These are phyloP conservation scores for Meliscaeva auricollis DNA, from an alignment of 2,888 invertebrate genomes.

Conservation along the genomic window DNA sequence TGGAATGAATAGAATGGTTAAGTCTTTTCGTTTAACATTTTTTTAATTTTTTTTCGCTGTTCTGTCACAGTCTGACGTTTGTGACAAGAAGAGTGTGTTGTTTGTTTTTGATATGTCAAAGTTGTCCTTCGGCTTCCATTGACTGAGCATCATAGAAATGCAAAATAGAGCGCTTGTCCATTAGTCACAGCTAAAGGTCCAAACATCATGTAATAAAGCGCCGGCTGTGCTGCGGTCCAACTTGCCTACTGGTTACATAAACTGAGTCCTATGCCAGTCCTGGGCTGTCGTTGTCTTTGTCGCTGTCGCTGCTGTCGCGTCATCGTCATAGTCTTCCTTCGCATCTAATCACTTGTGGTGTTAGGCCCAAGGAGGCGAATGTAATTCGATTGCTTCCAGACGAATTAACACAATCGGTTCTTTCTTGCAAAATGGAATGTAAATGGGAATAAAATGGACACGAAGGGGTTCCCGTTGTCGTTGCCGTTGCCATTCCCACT, in stretches of 20 bases:
- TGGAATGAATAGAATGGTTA: conserved; percentile 61
- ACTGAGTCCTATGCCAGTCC: conserved; percentile 2
- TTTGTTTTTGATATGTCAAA: conserved; percentile 73
- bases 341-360: conserved; percentile 75
- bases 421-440: conserved; percentile 75
- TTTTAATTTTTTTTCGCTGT: background rate
- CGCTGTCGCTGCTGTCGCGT: background rate
- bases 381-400: conserved; percentile 74
- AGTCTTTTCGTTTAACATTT: conserved; percentile 20
- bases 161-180: conserved; percentile 64
- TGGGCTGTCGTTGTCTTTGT: conserved; percentile 11
- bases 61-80: conserved; percentile 62
- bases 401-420: conserved; percentile 72
- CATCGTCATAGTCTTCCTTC: conserved; percentile 44
- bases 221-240: conserved; percentile 20
- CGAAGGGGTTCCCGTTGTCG: conserved; percentile 25
- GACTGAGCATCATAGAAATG: conserved; percentile 50
- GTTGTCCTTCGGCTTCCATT: conserved; percentile 64
- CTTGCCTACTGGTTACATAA: conserved; percentile 11
- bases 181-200: conserved; percentile 65
- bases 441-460: conserved; percentile 62
- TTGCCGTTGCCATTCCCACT: no score
- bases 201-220: conserved; percentile 69
- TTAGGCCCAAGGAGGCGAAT: conserved; percentile 70
- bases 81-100: conserved; percentile 73